Percentiles rank a stretch among this genome's conserved stretches.
These are phyloP conservation scores for Drosophila rubida DNA, from an alignment of 2,888 invertebrate genomes.

Conservation along the genomic window DNA sequence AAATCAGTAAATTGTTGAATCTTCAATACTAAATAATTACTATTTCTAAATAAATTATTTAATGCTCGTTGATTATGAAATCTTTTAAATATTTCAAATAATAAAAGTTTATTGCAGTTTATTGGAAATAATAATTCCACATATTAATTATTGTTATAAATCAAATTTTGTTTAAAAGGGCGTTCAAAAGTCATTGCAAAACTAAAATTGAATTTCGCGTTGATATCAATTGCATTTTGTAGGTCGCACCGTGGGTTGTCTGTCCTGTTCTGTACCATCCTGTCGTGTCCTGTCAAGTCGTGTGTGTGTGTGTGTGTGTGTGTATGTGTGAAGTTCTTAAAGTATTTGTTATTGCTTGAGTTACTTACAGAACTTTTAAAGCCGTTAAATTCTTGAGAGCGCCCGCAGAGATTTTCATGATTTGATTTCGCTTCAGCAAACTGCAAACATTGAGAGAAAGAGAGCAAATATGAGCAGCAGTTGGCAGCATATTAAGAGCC, in stretches of 20 bases:
- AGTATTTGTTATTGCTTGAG: constrained; percentile 47
- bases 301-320: constrained; percentile 24
- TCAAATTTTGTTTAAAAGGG: no score
- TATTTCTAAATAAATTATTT: no score
- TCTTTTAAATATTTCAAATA: no score
- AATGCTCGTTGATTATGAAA: no score
- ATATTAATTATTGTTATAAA: no score
- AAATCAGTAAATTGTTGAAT: no score
- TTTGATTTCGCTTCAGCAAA: constrained; percentile 93
- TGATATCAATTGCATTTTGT: constrained; percentile 65
- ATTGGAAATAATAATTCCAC: no score
- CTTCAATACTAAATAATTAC: no score
- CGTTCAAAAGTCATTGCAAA: constrained; percentile 13
- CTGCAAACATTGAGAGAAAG: constrained; percentile 86
- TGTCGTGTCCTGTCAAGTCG: constrained; percentile 38
- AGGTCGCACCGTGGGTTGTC: constrained; percentile 30
- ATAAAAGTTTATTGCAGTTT: no score
- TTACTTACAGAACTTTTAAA: constrained; percentile 94
- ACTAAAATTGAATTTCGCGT: background rate
- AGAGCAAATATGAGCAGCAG: constrained; percentile 5
- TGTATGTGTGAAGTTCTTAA: constrained; percentile 46
- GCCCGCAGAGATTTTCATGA: constrained; percentile 90
- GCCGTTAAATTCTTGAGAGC: constrained; percentile 92
- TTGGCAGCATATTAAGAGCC: constrained; percentile 19
- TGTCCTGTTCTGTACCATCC: constrained; percentile 29